phyloP scores from a whole-genome alignment of 2,888 invertebrate species.

The Diogma glabrata region DNA sequence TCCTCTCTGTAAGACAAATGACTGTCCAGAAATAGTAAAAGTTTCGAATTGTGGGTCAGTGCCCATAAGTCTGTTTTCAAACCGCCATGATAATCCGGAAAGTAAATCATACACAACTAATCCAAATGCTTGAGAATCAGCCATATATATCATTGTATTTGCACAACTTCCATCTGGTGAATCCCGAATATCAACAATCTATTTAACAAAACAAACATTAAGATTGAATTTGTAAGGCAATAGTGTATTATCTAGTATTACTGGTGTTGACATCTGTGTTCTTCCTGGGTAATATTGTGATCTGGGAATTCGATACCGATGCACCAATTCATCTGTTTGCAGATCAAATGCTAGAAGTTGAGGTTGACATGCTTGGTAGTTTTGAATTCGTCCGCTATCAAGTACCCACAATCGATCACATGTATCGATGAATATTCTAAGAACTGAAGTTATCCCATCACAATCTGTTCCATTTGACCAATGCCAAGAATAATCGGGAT shows the following conservation, averaged over 20 bases:
- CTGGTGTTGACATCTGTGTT: slow-evolving; percentile 32
- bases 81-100: slow-evolving; percentile 41
- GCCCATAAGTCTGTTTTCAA: slow-evolving; percentile 42
- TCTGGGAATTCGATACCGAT: slow-evolving; percentile 29
- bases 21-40: slow-evolving; percentile 43
- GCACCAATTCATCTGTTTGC: slow-evolving; percentile 42
- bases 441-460: slow-evolving; percentile 59
- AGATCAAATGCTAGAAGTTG: slow-evolving; percentile 64
- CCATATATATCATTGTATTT: slow-evolving; percentile 48
- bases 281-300: slow-evolving; percentile 24
- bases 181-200: slow-evolving; percentile 43
- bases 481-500: slow-evolving; percentile 56
- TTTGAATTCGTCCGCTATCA: slow-evolving; percentile 48
- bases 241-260: no score
- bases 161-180: slow-evolving; percentile 36
- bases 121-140: slow-evolving; percentile 48
- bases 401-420: slow-evolving; percentile 54
- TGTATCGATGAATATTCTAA: slow-evolving; percentile 54
- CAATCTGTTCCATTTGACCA: slow-evolving; percentile 45
- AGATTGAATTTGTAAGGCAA: no score
- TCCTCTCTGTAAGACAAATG: slow-evolving; percentile 58
- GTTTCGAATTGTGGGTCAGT: slow-evolving; percentile 48
- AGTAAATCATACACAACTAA: slow-evolving; percentile 47
- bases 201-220: no score
- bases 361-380: slow-evolving; percentile 51